Base-by-base conservation (phyloP, 2,797 vertebrate species). In the Darevskia mixta region DNA sequence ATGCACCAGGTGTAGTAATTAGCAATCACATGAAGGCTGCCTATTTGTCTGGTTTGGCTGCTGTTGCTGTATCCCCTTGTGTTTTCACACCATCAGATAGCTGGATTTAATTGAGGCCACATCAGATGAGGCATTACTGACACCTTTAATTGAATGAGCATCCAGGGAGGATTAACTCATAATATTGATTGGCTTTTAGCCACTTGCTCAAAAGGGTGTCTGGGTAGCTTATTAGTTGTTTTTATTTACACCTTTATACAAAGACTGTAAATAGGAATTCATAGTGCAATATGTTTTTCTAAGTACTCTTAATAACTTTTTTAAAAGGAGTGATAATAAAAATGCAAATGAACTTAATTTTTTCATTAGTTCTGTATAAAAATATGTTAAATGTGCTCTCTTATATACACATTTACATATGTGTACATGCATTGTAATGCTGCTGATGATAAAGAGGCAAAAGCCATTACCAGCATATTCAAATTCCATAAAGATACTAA, bases 151-250 rank as follows among this genome's bases (percentile, higher is more conserved):
- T 98, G 97, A 97, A 97, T 97, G 97, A 98, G 97, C 97, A 97
- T 97, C 97, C 97, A 97, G 97, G 97, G 97, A 97, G 97, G 97
- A 97, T 98, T 98, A 98, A 97, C 97, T 97, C 97, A 97, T 98
- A 98, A 98, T 98, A 98, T 98, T 98, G 97, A 98, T 98, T 98
- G 97, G 97, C 97, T 98, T 97, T 98, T 97, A 98, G 97, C 97
- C 97, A 97, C 97, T 98, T 96, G 96, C 97, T 97, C 96, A 95
- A 97, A 97, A 97, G 97, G 97, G 96, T 97, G 97, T 97, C 97
- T 97, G 96, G 96, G 92, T 97, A 97, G 97, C 97, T 97, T 97
- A 98, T 98, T 97, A 98, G 97, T 97, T 96, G 97, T 96, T 94
- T 97, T 97, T 98, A 97, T 98, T 98, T 97, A 97, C 96, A 97